Evolutionary conservation across 1,140 invertebrate species (phyloP).

Genomic region (Gonioctena quinquepunctata): DNA sequence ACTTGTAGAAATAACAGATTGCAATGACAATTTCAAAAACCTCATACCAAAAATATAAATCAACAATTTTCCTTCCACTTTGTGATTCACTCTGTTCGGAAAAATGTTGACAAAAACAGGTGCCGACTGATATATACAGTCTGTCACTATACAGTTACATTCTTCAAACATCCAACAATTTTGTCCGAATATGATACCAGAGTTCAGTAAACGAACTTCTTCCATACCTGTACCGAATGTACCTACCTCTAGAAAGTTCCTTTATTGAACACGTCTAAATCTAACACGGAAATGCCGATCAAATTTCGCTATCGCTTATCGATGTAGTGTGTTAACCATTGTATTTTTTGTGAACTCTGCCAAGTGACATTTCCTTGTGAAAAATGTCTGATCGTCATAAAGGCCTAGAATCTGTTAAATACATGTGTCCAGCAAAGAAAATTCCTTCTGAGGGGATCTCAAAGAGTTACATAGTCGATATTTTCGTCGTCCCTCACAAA

Average conservation of each 20-base stretch:
- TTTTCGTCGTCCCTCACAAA: no score
- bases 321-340: constrained; percentile 30
- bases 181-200: background rate
- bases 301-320: constrained; percentile 23
- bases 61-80: background rate
- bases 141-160: background rate
- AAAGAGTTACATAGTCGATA: no score
- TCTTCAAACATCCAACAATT: background rate
- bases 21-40: background rate
- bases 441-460: no score
- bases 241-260: background rate
- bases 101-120: constrained; percentile 28
- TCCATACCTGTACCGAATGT: no score
- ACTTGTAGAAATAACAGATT: no score
- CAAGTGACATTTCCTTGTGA: background rate
- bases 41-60: background rate
- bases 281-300: background rate
- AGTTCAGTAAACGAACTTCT: background rate
- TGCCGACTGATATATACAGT: constrained; percentile 37
- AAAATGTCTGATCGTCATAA: background rate
- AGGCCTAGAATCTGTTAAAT: no score
- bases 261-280: background rate
- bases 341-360: constrained; percentile 13
- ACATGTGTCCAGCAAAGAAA: no score
- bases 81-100: no score